Base-by-base conservation (phyloP, 2,888 invertebrate genomes). In the Drosophila affinis region DNA sequence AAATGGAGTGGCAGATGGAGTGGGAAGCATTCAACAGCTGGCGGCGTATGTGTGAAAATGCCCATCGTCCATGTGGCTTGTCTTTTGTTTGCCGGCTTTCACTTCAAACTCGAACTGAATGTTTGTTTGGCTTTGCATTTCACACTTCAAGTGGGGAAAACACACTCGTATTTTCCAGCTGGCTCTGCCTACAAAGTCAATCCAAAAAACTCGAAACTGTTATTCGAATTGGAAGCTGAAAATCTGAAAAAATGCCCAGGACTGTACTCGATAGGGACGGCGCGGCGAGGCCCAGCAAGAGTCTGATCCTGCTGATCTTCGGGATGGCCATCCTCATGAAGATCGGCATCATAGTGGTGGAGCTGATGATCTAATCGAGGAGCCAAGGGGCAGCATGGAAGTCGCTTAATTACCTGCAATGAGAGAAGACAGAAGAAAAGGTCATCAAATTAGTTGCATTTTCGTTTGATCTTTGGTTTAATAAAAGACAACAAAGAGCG, bases 281-380 rank as follows among this genome's bases (percentile, higher is more conserved):
- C 9, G 18, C 18, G 0, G 14, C 48, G 29, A n/a, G 57, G 3
- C 71, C 74, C 55, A 60, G 14, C n/a, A 85, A 76, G 34, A 4
- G 47, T 0, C 32, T 83, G 21, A 57, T 83, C 4, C 29, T 83
- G 45, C 34, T 47, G n/a, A 58, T 88, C 2, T 88, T 75, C 51
- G 27, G 21, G 4, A n/a, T 76, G 5, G 87, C 88, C 3, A 67
- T 80, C 48, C 5, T 76, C 12, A 39, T 87, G 0, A 88, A 87
- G 21, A 2, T 83, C 24, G 27, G 62, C 24, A 72, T 86, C 9
- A 61, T 84, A 39, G 9, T 72, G 3, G 18, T 78, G 47, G 84
- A 88, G 55, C 70, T 83, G 17, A 9, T 75, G 18, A 18, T 5
- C 18, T 18, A 2, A 18, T 18, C 18, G 1, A n/a, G n/a, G 18